Percentiles rank a stretch among this genome's conserved stretches.
Evolutionary conservation across 2,113 vertebrate species (phyloP).

Genomic region (Chaetura pelagica): DNA sequence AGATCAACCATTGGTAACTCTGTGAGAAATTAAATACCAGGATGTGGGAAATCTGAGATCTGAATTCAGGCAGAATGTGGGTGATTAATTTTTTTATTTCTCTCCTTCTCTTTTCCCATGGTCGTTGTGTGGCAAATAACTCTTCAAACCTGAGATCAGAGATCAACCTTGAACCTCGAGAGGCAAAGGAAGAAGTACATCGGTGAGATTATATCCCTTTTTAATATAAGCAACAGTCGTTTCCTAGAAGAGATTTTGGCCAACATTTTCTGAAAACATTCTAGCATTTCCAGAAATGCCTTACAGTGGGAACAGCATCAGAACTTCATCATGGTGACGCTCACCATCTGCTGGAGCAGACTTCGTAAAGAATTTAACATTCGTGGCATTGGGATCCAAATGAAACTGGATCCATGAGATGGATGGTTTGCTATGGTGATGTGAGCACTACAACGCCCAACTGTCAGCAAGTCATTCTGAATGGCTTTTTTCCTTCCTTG

Average conservation of each 20-base stretch:
- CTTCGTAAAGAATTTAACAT: background rate
- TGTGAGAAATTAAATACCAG: conserved; percentile 63
- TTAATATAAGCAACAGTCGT: background rate
- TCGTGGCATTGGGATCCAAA: background rate
- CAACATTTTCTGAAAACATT: background rate
- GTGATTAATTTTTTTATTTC: conserved; percentile 40
- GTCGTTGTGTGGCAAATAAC: conserved; percentile 22
- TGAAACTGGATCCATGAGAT: background rate
- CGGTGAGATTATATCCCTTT: background rate
- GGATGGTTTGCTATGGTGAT: background rate
- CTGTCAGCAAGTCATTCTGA: background rate
- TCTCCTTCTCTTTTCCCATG: conserved; percentile 48
- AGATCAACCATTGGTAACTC: conserved; percentile 71
- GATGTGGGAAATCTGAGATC: conserved; percentile 68
- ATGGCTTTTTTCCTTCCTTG: background rate
- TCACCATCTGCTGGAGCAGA: conserved; percentile 8
- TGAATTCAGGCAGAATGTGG: conserved; percentile 63
- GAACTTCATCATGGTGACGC: background rate
- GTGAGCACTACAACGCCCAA: background rate
- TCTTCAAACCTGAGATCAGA: conserved; percentile 7
- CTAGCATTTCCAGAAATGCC: conserved; percentile 7
- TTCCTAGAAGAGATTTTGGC: background rate
- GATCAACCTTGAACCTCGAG: background rate
- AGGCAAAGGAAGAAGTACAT: background rate
- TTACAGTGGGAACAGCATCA: background rate